A percentile compares a stretch with the other conserved stretches of the same genome.
These are phyloP conservation scores for Rousettus madagascariensis DNA, from an alignment of 2,797 vertebrate species.

Conservation along the genomic window DNA sequence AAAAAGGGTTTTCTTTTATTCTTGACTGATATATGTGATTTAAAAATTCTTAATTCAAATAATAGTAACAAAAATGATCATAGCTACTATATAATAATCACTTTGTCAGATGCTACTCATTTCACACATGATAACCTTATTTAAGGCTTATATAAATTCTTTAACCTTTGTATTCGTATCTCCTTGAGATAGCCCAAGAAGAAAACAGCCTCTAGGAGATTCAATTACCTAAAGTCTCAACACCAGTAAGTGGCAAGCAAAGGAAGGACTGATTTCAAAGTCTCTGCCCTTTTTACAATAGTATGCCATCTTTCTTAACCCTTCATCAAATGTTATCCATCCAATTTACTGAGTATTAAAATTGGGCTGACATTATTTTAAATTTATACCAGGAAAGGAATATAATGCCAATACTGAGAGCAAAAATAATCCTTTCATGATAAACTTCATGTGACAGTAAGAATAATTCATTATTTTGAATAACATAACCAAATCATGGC, in stretches of 20 bases:
- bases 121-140: not conserved
- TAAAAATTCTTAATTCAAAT: not conserved
- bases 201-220: not conserved
- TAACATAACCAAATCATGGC: not conserved
- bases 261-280: slow-evolving; percentile 1
- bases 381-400: not conserved
- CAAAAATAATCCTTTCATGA: not conserved
- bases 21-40: not conserved
- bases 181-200: not conserved
- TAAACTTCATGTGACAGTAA: not conserved
- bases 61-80: not conserved
- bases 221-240: not conserved
- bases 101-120: not conserved
- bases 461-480: not conserved
- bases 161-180: not conserved
- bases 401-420: not conserved
- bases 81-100: not conserved
- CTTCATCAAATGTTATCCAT: not conserved
- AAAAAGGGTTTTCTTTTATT: not conserved
- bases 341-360: not conserved
- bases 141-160: not conserved
- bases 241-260: not conserved
- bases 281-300: not conserved
- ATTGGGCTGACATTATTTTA: not conserved
- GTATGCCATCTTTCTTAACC: not conserved